Percentiles rank a stretch among this genome's conserved stretches.
These are phyloP conservation scores for Bombus pascuorum DNA, from an alignment of 1,140 invertebrate species.

Conservation along the genomic window DNA sequence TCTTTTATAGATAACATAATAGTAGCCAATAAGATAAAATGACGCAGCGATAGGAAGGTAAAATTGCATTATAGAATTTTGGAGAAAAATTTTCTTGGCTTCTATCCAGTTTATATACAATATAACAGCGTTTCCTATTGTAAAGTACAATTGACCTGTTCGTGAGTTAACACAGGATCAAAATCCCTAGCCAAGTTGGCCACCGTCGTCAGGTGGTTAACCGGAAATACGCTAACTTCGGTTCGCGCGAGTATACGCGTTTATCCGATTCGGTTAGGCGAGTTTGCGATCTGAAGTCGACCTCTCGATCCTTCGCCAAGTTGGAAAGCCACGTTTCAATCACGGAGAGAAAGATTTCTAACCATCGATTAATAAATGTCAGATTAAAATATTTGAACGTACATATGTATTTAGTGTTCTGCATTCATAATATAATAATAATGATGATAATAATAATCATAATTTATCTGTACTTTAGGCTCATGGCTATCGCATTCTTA, in stretches of 20 bases:
- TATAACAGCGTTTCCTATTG: background rate
- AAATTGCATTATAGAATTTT: too few species aligned
- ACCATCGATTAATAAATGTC: background rate
- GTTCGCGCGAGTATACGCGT: constrained; percentile 20
- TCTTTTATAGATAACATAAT: background rate
- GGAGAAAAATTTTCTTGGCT: background rate
- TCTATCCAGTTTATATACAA: background rate
- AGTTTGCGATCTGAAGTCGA: background rate
- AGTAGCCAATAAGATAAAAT: too few species aligned
- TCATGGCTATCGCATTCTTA: too few species aligned
- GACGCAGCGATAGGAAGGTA: too few species aligned
- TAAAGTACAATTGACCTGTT: background rate
- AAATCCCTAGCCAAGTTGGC: constrained; percentile 16
- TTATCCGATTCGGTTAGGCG: constrained; percentile 32
- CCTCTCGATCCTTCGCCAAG: background rate
- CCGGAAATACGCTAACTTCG: constrained; percentile 50
- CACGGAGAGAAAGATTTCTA: background rate
- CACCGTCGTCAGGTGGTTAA: constrained; percentile 51
- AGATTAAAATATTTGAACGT: background rate
- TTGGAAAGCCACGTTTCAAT: background rate
- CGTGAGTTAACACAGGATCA: constrained; percentile 6
- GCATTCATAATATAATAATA: too few species aligned
- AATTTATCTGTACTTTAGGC: too few species aligned
- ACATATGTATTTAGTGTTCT: too few species aligned
- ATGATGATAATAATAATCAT: too few species aligned